phyloP scores from a whole-genome alignment of 2,113 vertebrate genomes.

The Irena cyanogastra region DNA sequence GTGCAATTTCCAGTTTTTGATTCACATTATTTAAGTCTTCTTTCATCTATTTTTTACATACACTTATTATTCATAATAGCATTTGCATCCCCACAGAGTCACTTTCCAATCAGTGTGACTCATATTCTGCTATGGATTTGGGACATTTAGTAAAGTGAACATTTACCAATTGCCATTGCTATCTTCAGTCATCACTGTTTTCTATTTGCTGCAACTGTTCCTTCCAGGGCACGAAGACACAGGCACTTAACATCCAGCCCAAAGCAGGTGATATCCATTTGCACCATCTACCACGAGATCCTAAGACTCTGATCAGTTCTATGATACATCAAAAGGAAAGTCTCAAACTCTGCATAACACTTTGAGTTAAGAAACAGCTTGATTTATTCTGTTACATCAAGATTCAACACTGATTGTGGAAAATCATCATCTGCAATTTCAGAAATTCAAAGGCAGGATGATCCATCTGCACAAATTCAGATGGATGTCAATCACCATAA shows the following conservation, averaged over 20 bases:
- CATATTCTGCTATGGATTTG: background rate
- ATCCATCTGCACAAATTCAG: background rate
- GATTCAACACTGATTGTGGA: background rate
- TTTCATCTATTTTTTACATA: background rate
- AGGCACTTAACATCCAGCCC: background rate
- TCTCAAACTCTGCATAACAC: background rate
- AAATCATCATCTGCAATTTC: background rate
- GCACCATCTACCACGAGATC: background rate
- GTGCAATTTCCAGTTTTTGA: background rate
- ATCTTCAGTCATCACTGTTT: background rate
- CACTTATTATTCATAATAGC: background rate
- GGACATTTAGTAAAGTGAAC: background rate
- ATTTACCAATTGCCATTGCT: background rate
- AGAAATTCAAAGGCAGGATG: background rate
- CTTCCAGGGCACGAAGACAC: background rate
- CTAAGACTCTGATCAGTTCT: background rate
- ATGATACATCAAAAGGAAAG: background rate
- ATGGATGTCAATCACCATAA: background rate
- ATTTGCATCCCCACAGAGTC: background rate
- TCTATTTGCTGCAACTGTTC: background rate
- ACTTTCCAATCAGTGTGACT: background rate
- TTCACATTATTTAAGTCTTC: background rate
- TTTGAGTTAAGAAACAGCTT: background rate
- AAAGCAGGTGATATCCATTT: background rate
- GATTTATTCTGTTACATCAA: background rate